Conservation (phyloP, 2,888 invertebrate species). For the Hyles lineata region DNA sequence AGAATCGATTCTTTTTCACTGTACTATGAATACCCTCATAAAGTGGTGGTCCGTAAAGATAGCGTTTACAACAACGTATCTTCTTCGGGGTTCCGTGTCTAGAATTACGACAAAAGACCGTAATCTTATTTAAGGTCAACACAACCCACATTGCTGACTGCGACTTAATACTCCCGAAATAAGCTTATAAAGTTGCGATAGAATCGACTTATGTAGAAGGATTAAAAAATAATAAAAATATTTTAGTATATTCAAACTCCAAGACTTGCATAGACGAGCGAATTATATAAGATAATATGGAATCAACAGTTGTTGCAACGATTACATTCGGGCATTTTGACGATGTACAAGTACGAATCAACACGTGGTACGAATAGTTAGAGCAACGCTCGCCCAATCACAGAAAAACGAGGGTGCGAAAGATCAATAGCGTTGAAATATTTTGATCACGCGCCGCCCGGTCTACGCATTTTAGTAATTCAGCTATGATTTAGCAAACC, state of each 20-base stretch:
- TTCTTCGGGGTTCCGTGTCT: neutral
- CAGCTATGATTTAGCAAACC: neutral
- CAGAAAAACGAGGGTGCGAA: neutral
- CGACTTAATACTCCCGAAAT: neutral
- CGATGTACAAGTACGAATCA: neutral
- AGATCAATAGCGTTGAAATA: neutral
- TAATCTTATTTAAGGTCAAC: slow-evolving; percentile 8
- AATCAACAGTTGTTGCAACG: neutral
- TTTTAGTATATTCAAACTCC: neutral
- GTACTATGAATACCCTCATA: neutral
- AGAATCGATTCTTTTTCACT: no score
- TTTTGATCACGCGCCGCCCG: slow-evolving; percentile 6
- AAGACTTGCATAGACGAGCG: no score
- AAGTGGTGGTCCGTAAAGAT: slow-evolving; percentile 12
- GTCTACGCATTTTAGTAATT: neutral
- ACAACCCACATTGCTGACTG: neutral
- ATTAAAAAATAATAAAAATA: neutral
- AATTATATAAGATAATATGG: neutral
- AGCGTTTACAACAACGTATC: neutral
- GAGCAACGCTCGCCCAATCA: neutral
- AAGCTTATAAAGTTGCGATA: neutral
- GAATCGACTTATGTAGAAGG: neutral
- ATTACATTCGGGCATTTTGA: neutral
- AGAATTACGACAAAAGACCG: neutral
- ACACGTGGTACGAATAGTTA: neutral